Evolutionary conservation across 1,140 invertebrate species (phyloP).

Genomic region (Metaphire vulgaris): DNA sequence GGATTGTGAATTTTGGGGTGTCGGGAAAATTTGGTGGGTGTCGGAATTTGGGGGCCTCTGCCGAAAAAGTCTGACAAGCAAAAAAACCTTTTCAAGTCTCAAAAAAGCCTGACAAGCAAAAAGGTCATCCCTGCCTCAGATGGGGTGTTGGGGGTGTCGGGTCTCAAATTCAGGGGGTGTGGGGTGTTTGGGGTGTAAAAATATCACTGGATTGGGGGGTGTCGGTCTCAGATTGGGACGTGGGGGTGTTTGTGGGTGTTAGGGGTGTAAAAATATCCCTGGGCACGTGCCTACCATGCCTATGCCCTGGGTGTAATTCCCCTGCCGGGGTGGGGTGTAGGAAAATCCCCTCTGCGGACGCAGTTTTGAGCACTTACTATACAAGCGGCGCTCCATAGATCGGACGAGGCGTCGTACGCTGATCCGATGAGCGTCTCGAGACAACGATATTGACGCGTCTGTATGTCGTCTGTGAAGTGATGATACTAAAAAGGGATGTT

Average conservation of each 20-base stretch:
- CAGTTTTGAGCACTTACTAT: conserved; percentile 60
- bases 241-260: too few relatives aligned
- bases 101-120: too few relatives aligned
- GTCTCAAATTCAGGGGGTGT: too few relatives aligned
- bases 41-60: too few relatives aligned
- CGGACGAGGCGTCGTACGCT: conserved; percentile 86
- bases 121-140: too few relatives aligned
- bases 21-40: too few relatives aligned
- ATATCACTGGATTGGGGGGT: too few relatives aligned
- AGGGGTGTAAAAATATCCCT: background rate
- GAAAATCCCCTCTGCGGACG: background rate
- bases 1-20: too few relatives aligned
- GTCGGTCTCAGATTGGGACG: too few relatives aligned
- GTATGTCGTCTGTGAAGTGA: conserved; percentile 93
- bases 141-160: too few relatives aligned
- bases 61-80: too few relatives aligned
- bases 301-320: background rate
- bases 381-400: conserved; percentile 97
- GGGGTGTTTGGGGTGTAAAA: background rate
- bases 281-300: background rate
- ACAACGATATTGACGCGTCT: conserved; percentile 94
- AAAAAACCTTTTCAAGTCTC: too few relatives aligned
- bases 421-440: conserved; percentile 90
- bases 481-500: conserved; percentile 57
- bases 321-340: background rate